Evolutionary conservation across 2,797 vertebrate genomes (phyloP).

Genomic region (Gastrophryne carolinensis): DNA sequence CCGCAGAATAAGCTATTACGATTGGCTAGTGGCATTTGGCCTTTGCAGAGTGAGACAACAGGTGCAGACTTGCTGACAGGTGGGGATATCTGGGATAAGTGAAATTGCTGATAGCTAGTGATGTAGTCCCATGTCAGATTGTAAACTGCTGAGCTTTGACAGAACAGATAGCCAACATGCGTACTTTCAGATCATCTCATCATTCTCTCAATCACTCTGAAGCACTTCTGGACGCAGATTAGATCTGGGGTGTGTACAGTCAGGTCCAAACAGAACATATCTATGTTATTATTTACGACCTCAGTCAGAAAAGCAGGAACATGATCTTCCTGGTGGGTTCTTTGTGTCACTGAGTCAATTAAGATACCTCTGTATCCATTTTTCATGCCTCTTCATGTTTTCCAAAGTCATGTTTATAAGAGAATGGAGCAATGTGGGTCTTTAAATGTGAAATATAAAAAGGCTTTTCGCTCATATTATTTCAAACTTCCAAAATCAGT

Average conservation of each 20-base stretch:
- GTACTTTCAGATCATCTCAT: slow-evolving; percentile 69
- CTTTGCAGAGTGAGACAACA: slow-evolving; percentile 68
- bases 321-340: slow-evolving; percentile 43
- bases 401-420: no score
- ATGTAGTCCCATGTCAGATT: slow-evolving; percentile 67
- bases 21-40: slow-evolving; percentile 62
- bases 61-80: slow-evolving; percentile 72
- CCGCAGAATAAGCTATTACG: slow-evolving; percentile 53
- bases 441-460: no score
- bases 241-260: slow-evolving; percentile 52
- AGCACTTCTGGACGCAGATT: slow-evolving; percentile 37
- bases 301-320: slow-evolving; percentile 53
- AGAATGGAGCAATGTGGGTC: no score
- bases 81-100: slow-evolving; percentile 75
- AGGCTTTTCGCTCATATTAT: no score
- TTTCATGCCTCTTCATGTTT: neutral
- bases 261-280: slow-evolving; percentile 40
- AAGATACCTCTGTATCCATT: slow-evolving; percentile 22
- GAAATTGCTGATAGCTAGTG: slow-evolving; percentile 65
- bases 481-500: no score
- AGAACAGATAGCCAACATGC: slow-evolving; percentile 65
- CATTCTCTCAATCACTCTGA: slow-evolving; percentile 58
- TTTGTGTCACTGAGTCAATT: slow-evolving; percentile 50
- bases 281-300: slow-evolving; percentile 49
- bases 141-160: slow-evolving; percentile 70